Evolutionary conservation across 1,140 invertebrate species (phyloP), one percentile per base, ranked within the genome.

Genomic region (Grapholita molesta): DNA sequence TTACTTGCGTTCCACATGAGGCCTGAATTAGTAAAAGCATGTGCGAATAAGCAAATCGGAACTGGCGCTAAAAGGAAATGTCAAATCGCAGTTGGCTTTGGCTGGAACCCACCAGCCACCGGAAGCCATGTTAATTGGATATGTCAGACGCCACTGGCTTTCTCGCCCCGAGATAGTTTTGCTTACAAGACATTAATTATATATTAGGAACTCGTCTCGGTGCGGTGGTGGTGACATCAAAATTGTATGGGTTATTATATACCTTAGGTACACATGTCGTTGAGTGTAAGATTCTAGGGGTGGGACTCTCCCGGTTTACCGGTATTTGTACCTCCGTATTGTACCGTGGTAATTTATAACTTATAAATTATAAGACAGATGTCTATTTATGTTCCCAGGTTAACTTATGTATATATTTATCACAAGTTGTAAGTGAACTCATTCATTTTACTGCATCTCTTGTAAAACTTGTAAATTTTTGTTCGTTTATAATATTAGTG

Each of bases 101-200:
- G 70, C 61, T 70, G 69, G 78, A 77, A 76, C 72, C 74, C 77
- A 71, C 70, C 68, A 75, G 77, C 23, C 78, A 77, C 75, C 82
- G 86, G 86, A 89, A 81, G 78, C 77, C 65, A 79, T 88, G 85
- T 81, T 90, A 90, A 90, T 90, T 90, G 86, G 84, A 89, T 86
- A 86, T 89, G 85, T 90, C 88, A 90, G 83, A 85, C 80, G 86
- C 86, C 86, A 86, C 76, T 82, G 79, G 79, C 76, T 86, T 87
- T 85, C 81, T 82, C 79, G 83, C 82, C 80, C 76, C 76, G 79
- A 83, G 79, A 86, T 88, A 87, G 80, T 84, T 77, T 72, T 79
- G 78, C 80, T 88, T 82, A 86, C 82, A 81, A 82, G 80, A 86
- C 80, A 82, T 85, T 87, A 82, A 88, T 87, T 87, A 61, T 61